A percentile compares a stretch with the other conserved stretches of the same genome.
Evolutionary conservation across 1,140 invertebrate genomes (phyloP).

Genomic region (Caenorhabditis remanei): DNA sequence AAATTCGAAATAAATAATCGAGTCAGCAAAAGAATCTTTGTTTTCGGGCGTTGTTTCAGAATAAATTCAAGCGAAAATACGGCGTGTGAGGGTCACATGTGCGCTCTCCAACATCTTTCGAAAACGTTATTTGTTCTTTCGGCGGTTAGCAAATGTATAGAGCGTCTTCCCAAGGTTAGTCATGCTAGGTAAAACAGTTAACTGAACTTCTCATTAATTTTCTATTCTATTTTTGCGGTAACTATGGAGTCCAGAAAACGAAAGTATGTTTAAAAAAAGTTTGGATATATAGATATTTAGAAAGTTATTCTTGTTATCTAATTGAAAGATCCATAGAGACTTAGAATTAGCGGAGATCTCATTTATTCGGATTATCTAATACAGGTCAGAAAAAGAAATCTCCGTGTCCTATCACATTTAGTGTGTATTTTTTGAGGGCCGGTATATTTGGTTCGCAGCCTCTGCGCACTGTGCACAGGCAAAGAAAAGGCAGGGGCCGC

Average conservation of each 20-base stretch:
- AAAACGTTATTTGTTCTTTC: slow-evolving; percentile 8
- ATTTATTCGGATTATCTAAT: no score
- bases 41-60: neutral
- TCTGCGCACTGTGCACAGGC: neutral
- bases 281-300: no score
- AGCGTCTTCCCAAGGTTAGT: neutral
- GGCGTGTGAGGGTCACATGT: neutral
- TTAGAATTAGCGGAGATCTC: no score
- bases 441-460: no score
- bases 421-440: no score
- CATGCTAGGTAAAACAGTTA: slow-evolving; percentile 31
- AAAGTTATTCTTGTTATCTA: no score
- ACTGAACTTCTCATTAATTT: neutral
- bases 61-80: neutral
- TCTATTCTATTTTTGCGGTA: neutral
- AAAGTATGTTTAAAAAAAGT: slow-evolving; percentile 7
- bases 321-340: no score
- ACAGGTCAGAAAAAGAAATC: no score
- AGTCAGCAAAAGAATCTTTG: no score
- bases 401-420: no score
- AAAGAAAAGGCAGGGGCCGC: neutral
- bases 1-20: no score
- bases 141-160: neutral
- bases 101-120: slow-evolving; percentile 5
- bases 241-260: slow-evolving; percentile 6